A percentile compares a stretch with the other conserved stretches of the same genome.
These are phyloP conservation scores for Denticeps clupeoides DNA, from an alignment of 2,797 vertebrate genomes.

Conservation along the genomic window DNA sequence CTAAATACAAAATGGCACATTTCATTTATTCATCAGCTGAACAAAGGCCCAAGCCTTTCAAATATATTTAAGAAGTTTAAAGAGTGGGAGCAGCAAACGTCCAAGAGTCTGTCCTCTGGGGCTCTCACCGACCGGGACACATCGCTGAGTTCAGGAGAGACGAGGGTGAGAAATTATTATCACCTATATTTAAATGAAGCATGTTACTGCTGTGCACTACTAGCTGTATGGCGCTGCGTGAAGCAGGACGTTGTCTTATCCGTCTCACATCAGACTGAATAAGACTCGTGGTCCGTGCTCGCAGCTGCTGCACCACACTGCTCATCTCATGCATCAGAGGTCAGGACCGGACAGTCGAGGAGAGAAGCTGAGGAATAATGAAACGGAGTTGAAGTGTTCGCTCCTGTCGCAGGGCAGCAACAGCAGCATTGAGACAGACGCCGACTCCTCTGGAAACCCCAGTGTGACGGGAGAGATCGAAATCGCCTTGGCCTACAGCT, in stretches of 20 bases:
- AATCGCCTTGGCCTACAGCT: slow-evolving; percentile 64
- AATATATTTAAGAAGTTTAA: slow-evolving; percentile 49
- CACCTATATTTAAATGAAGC: too few relatives aligned
- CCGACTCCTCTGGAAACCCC: slow-evolving; percentile 46
- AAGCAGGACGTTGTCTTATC: too few relatives aligned
- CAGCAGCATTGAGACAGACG: slow-evolving; percentile 65
- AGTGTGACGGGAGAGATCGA: slow-evolving; percentile 69
- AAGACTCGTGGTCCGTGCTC: too few relatives aligned
- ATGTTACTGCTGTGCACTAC: too few relatives aligned
- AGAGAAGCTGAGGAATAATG: too few relatives aligned
- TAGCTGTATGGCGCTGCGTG: too few relatives aligned
- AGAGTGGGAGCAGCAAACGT: slow-evolving; percentile 40
- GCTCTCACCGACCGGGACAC: slow-evolving; percentile 50
- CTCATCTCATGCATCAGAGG: too few relatives aligned
- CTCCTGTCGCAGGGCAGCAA: slow-evolving; percentile 55
- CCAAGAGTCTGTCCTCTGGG: slow-evolving; percentile 44
- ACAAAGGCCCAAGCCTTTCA: slow-evolving; percentile 57
- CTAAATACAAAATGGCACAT: not conserved
- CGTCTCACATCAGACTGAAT: too few relatives aligned
- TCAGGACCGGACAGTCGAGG: too few relatives aligned
- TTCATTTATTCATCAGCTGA: slow-evolving; percentile 47
- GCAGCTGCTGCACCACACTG: too few relatives aligned
- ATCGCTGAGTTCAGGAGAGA: slow-evolving; percentile 33
- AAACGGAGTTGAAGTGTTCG: not conserved
- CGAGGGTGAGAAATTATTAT: slow-evolving; percentile 44